These are phyloP conservation scores for Eledone cirrhosa DNA, from an alignment of 2,888 invertebrate species.

Conservation along the genomic window DNA sequence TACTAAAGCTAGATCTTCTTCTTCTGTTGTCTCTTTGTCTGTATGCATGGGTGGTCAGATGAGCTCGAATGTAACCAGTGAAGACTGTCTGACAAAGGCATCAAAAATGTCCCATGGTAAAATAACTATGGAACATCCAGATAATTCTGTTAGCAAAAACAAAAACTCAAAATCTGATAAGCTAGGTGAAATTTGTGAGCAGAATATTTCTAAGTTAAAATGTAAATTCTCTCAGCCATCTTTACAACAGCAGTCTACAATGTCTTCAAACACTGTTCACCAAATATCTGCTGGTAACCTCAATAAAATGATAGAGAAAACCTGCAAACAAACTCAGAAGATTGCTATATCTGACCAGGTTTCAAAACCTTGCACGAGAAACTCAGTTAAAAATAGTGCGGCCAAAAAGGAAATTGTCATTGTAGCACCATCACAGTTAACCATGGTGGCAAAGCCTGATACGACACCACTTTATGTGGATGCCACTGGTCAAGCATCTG, in stretches of 20 bases:
- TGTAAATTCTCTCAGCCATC: background rate
- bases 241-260: background rate
- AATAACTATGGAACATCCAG: too few relatives aligned
- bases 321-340: constrained; percentile 4
- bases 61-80: background rate
- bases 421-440: constrained; percentile 11
- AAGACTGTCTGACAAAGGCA: too few relatives aligned
- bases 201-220: constrained; percentile 11
- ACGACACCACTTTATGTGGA: constrained; percentile 11
- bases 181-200: constrained; percentile 15
- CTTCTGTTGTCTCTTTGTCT: background rate
- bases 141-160: background rate
- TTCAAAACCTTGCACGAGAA: background rate
- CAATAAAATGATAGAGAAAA: constrained; percentile 5
- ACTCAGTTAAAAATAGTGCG: background rate
- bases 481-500: constrained; percentile 7
- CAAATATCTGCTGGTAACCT: background rate
- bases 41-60: background rate
- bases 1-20: constrained; percentile 10
- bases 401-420: constrained; percentile 16
- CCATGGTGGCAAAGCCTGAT: background rate
- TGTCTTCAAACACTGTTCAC: constrained; percentile 9
- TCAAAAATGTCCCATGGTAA: too few relatives aligned
- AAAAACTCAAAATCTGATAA: background rate
- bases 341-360: constrained; percentile 21